Base-by-base conservation (phyloP, 2,888 invertebrate species). In the Rosalia funebris region DNA sequence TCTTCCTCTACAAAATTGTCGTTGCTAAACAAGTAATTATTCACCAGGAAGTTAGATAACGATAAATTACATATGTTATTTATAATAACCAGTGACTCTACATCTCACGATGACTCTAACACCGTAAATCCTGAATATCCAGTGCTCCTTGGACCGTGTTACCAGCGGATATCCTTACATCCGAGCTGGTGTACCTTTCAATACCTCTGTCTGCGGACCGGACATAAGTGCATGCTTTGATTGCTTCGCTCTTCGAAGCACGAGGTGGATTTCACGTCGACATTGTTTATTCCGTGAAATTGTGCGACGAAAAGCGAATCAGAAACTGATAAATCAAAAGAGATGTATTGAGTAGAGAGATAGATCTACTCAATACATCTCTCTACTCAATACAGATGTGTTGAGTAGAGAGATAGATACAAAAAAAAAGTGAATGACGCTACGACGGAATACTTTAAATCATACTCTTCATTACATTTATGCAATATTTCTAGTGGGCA, bases 131-230 rank as follows among this genome's bases (percentile, higher is more conserved):
- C 80, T 78, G 80, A 70, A 78, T 77, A 71, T 72, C 76, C 71
- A 68, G 73, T 73, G 76, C 60, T 74, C 74, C 77, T 79, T 78
- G 79, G 80, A 81, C 76, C 81, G 80, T 78, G 76, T 79, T 78
- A 75, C 79, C 78, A 79, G 75, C 81, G 82, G 81, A 81, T 80
- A 80, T 81, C 80, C 81, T 80, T 76, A 73, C 72, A 70, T 77
- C 75, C 76, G 64, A 63, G 57, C 61, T 60, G 69, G 67, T 69
- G 68, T 71, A 73, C 70, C 71, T 71, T 64, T 65, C 63, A 62
- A 45, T 56, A 54, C 36, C 56, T 37, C 20, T 47, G 31, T 14
- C 41, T 14, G 17, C 1, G 37, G 47, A 60, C 68, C 65, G 67
- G 67, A 70, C 63, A 55, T 64, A 52, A 53, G 39, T 52, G 12